Percentiles rank a stretch among this genome's conserved stretches.
These are phyloP conservation scores for Trachelus iudaicus DNA, from an alignment of 2,888 invertebrate genomes.

Conservation along the genomic window DNA sequence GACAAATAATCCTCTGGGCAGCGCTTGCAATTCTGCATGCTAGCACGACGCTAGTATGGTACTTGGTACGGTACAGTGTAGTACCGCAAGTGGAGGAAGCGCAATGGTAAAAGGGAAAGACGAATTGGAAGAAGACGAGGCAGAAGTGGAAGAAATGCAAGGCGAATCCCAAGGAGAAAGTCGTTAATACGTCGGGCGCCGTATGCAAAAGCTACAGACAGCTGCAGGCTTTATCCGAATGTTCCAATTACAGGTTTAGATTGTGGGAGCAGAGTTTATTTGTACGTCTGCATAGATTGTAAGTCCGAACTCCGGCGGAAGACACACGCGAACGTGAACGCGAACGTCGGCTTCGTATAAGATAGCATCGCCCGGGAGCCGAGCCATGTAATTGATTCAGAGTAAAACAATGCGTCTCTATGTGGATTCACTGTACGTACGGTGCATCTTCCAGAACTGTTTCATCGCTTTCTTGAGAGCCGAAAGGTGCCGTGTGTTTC, in stretches of 20 bases:
- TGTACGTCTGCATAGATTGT: constrained; percentile 28
- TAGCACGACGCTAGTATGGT: too few species aligned
- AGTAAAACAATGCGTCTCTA: constrained; percentile 59
- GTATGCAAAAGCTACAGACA: constrained; percentile 4
- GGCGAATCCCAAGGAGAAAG: background rate
- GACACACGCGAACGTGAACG: constrained; percentile 29
- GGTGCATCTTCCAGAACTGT: constrained; percentile 9
- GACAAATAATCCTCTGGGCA: too few species aligned
- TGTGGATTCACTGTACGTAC: constrained; percentile 42
- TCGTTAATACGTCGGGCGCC: background rate
- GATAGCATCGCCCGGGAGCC: constrained; percentile 57
- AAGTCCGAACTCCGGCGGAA: constrained; percentile 15
- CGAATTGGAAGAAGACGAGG: too few species aligned
- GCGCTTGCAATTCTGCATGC: too few species aligned
- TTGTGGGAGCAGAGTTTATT: constrained; percentile 44
- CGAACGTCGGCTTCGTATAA: constrained; percentile 36
- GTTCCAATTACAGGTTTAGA: constrained; percentile 47
- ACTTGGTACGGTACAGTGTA: too few species aligned
- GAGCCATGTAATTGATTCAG: constrained; percentile 62
- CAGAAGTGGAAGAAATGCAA: too few species aligned
- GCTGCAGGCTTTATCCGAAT: constrained; percentile 40
- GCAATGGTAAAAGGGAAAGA: too few species aligned
- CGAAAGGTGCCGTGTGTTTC: too few species aligned
- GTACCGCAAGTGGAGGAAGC: too few species aligned
- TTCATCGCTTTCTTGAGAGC: too few species aligned